These are phyloP conservation scores for Microchrysa polita DNA, from an alignment of 2,888 invertebrate genomes.

Conservation along the genomic window DNA sequence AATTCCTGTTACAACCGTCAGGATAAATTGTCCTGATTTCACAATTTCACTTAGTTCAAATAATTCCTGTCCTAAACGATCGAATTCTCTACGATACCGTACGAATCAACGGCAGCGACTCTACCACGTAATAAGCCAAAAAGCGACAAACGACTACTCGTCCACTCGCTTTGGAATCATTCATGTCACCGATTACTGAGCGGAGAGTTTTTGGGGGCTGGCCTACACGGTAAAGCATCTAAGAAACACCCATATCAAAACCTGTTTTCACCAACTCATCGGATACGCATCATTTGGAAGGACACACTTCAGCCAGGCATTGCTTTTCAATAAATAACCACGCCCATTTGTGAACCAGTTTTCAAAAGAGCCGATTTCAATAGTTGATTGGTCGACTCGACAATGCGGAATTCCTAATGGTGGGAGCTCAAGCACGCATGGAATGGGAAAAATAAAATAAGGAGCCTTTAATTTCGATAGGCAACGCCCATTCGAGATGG, in stretches of 20 bases:
- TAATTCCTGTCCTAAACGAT: background rate
- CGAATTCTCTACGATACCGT: background rate
- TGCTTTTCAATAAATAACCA: background rate
- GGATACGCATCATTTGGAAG: background rate
- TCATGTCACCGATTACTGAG: no score
- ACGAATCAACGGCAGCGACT: background rate
- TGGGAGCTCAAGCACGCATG: background rate
- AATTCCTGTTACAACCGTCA: no score
- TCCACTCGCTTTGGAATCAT: background rate
- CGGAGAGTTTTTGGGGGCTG: background rate
- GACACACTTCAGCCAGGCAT: background rate
- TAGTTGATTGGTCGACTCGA: background rate
- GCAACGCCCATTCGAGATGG: background rate
- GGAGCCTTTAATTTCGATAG: background rate
- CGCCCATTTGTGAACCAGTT: background rate
- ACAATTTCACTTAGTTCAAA: background rate
- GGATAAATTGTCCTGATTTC: no score
- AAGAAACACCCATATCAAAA: slow-evolving; percentile 2
- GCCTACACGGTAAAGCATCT: no score
- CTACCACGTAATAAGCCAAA: background rate
- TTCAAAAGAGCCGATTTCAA: background rate
- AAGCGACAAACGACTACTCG: slow-evolving; percentile 1
- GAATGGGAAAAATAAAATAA: background rate
- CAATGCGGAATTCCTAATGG: background rate
- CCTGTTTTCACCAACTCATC: background rate